Evolutionary conservation across 2,888 invertebrate genomes (phyloP).

Genomic region (Coenonympha glycerion): DNA sequence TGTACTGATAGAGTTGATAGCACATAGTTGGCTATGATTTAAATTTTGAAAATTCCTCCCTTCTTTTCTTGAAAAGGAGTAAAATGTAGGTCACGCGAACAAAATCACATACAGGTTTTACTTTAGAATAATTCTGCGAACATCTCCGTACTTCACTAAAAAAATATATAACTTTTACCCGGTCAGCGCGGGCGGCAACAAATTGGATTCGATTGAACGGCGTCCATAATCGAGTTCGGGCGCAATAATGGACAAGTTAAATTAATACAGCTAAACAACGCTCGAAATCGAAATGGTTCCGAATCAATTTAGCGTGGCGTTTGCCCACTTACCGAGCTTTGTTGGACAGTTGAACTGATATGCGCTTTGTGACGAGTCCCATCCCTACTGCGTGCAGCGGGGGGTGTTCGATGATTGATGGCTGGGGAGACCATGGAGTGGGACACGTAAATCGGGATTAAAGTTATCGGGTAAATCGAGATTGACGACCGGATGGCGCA

Average conservation of each 20-base stretch:
- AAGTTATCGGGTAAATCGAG: background rate
- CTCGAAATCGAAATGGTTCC: constrained; percentile 50
- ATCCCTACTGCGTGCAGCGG: constrained; percentile 68
- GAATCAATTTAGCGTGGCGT: constrained; percentile 69
- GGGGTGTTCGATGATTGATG: constrained; percentile 74
- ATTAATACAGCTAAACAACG: constrained; percentile 53
- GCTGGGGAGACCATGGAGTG: constrained; percentile 35
- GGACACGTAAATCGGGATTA: background rate
- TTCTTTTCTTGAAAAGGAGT: background rate
- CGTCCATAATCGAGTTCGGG: constrained; percentile 17
- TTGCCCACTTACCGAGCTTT: constrained; percentile 72
- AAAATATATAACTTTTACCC: background rate
- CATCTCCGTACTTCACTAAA: background rate
- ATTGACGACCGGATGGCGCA: background rate
- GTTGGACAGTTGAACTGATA: constrained; percentile 37
- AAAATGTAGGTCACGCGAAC: too few species aligned
- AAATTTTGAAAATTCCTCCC: too few species aligned
- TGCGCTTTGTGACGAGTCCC: constrained; percentile 65
- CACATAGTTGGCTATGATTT: too few species aligned
- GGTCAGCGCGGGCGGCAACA: constrained; percentile 1
- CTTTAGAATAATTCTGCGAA: background rate
- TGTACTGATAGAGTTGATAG: too few species aligned
- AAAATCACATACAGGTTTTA: background rate
- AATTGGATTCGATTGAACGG: constrained; percentile 15
- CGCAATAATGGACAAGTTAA: constrained; percentile 32